Evolutionary conservation across 2,888 invertebrate genomes (phyloP), one percentile per base, ranked within the genome.

Genomic region (Dasypogon diadema): DNA sequence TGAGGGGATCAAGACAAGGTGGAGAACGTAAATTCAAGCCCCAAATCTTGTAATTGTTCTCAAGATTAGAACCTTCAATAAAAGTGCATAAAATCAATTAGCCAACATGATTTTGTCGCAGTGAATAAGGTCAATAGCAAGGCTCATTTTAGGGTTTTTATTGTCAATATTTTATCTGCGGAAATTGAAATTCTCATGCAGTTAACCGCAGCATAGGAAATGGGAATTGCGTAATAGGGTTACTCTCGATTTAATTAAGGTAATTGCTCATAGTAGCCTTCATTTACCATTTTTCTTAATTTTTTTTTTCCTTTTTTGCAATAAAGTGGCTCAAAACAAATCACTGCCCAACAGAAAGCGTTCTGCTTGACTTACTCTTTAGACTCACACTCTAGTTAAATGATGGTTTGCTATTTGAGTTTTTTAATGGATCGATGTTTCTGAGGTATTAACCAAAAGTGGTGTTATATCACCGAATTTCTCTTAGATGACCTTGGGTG

Each of bases 211-310:
- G 37, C 68, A 30, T 48, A 65, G 58, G 74, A 70, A 68, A 22
- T 76, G 76, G 48, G 63, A 73, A 51, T 76, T 74, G 74, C 70
- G 76, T 48, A 68, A 63, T 70, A 54, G 51, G 51, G 54, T 51
- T 74, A 55, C 48, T 55, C 72, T 72, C 58, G 51, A 37, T 73
- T 76, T 60, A 74, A 65, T 74, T 70, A 74, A 68, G 65, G 74
- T 60, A 74, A 74, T 74, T 74, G 51, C 26, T 34, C 22, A 51
- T 16, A 60, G 24, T 37, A 74, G 58, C 74, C 74, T 74, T 74
- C 74, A 34, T 26, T 70, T 42, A 54, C 42, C 37, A 1, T 14
- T 6, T 30, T 37, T 30, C 22, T 73, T 73, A 34, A 55, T 55
- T 54, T 34, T 54, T 18, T n/a, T n/a, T n/a, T n/a, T n/a, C n/a